Evolutionary conservation across 2,113 vertebrate species (phyloP), one percentile per base, ranked within the genome.

Genomic region (Eptesicus fuscus): DNA sequence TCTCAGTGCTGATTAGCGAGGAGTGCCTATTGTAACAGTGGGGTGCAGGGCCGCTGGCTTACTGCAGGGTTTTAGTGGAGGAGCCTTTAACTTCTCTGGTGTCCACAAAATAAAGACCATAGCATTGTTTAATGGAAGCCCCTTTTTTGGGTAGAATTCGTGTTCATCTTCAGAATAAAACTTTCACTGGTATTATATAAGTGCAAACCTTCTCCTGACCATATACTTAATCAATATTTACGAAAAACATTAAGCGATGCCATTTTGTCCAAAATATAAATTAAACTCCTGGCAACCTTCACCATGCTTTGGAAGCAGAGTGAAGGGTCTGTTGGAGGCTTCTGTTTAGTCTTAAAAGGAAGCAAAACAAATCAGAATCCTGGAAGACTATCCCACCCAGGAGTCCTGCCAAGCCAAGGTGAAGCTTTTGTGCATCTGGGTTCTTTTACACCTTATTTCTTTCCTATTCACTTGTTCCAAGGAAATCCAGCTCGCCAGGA

Each of bases 211-310:
- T 78, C 51, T 95, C 23, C 37, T 35, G 42, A 83, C 32, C 16
- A 61, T 73, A 79, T 83, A 74, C 89, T 95, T 95, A 96, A 79
- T 97, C 77, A 86, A 63, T 85, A 93, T 90, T 96, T 96, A 89
- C 85, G 30, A 95, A 94, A 85, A 93, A 94, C 69, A 83, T 90
- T 92, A 78, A 84, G 47, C 85, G 78, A 86, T 97, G 70, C 40
- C 47, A 76, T 83, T 94, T 93, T 92, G 42, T 94, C 49, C 86
- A 95, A 96, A 96, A 93, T 95, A 78, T 56, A 94, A 96, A 95
- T 96, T 96, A 96, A 88, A 94, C 70, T 86, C 96, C 79, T 95
- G 88, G 73, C 74, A 96, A 88, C 83, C 42, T 65, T 71, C 32
- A 95, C 4, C 9, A 49, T 94, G 37, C 70, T 94, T 96, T 92